These are phyloP conservation scores for Erpobdella octoculata DNA, from an alignment of 2,888 invertebrate genomes.

Conservation along the genomic window DNA sequence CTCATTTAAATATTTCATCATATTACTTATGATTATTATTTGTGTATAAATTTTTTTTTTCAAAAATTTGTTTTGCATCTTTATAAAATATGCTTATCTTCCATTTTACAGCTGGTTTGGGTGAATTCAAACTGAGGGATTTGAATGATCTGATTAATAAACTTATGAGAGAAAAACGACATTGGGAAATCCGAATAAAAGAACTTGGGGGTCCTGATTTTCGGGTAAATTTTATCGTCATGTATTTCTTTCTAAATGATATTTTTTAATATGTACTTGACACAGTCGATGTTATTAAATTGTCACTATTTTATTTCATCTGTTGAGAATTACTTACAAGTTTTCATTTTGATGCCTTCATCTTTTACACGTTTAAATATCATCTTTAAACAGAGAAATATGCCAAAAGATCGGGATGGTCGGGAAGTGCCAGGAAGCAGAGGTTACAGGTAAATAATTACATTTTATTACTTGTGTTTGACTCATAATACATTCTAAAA, in stretches of 20 bases:
- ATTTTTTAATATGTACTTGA: neutral
- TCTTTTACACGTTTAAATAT: no score
- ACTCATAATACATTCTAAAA: neutral
- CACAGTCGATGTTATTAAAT: no score
- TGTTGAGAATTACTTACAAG: no score
- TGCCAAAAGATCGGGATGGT: constrained; percentile 52
- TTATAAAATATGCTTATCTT: neutral
- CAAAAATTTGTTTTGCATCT: neutral
- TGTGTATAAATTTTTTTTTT: neutral
- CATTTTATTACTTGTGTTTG: neutral
- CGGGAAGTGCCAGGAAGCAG: constrained; percentile 94
- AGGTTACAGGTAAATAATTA: constrained; percentile 62
- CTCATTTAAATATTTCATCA: neutral
- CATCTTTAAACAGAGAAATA: no score
- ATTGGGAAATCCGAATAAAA: constrained; percentile 95
- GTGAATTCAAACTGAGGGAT: constrained; percentile 93
- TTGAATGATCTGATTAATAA: constrained; percentile 99
- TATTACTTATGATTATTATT: neutral
- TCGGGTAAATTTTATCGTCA: constrained; percentile 36
- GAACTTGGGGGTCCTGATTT: constrained; percentile 86
- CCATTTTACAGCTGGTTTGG: constrained; percentile 71
- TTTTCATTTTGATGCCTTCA: no score
- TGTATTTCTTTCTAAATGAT: neutral
- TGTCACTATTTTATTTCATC: neutral
- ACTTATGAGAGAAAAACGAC: constrained; percentile 82